Evolutionary conservation across 2,113 vertebrate genomes (phyloP).

Genomic region (Girardinichthys multiradiatus): DNA sequence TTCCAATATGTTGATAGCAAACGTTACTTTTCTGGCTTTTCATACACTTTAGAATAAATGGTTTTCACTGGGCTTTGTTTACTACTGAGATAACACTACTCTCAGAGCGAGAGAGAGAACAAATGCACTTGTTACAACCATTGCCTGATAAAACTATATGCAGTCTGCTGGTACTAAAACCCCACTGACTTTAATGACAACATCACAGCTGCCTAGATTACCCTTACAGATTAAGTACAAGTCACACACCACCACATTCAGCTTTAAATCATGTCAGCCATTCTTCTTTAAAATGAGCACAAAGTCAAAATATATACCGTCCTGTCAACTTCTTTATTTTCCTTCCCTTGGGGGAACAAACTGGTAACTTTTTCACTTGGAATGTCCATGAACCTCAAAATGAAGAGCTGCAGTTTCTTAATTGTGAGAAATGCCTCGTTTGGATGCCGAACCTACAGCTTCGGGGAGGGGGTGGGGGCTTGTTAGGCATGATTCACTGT

Average conservation of each 20-base stretch:
- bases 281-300: constrained; percentile 62
- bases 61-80: constrained; percentile 76
- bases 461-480: constrained; percentile 19
- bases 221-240: constrained; percentile 74
- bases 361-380: constrained; percentile 51
- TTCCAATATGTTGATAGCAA: constrained; percentile 79
- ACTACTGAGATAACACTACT: constrained; percentile 79
- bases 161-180: constrained; percentile 77
- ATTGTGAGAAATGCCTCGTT: constrained; percentile 13
- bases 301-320: constrained; percentile 47
- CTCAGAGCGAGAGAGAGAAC: constrained; percentile 69
- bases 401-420: constrained; percentile 38
- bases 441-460: constrained; percentile 6
- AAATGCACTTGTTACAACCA: constrained; percentile 82
- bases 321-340: constrained; percentile 14
- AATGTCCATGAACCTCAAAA: constrained; percentile 60
- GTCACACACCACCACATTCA: constrained; percentile 77
- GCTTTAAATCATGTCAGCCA: constrained; percentile 60
- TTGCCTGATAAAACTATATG: constrained; percentile 76
- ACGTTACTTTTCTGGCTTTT: constrained; percentile 77
- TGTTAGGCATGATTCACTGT: constrained; percentile 4
- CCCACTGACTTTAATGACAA: constrained; percentile 74
- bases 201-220: constrained; percentile 78
- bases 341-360: constrained; percentile 10
- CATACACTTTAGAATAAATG: constrained; percentile 76